phyloP scores from a whole-genome alignment of 2,113 vertebrate species.

The Nestor notabilis region DNA sequence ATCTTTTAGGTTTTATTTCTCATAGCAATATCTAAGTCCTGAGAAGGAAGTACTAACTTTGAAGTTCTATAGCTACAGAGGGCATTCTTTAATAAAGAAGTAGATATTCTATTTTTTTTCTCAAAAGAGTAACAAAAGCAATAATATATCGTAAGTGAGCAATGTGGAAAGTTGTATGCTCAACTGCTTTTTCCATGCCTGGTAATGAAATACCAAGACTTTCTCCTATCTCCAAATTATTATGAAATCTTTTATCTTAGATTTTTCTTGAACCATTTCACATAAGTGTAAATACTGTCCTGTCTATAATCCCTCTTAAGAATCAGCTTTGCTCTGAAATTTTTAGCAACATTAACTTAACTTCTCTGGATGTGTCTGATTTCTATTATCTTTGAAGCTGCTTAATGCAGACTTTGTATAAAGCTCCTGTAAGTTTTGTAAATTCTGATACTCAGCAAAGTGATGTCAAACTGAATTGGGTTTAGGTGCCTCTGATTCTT shows the following conservation, averaged over 20 bases:
- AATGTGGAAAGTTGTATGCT: background rate
- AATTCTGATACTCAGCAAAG: background rate
- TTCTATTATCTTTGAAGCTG: background rate
- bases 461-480: background rate
- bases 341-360: background rate
- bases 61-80: background rate
- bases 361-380: background rate
- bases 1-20: background rate
- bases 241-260: background rate
- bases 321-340: background rate
- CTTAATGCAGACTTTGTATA: background rate
- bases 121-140: background rate
- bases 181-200: background rate
- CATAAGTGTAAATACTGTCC: background rate
- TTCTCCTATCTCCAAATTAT: background rate
- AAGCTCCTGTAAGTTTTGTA: background rate
- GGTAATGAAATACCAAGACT: background rate
- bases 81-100: background rate
- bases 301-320: background rate
- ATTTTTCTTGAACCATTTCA: background rate
- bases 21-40: background rate
- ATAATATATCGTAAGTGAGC: background rate
- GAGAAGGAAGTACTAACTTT: background rate
- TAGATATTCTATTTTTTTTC: background rate
- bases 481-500: background rate